These are phyloP conservation scores for Papilio elwesi DNA, from an alignment of 2,888 invertebrate species.

Conservation along the genomic window DNA sequence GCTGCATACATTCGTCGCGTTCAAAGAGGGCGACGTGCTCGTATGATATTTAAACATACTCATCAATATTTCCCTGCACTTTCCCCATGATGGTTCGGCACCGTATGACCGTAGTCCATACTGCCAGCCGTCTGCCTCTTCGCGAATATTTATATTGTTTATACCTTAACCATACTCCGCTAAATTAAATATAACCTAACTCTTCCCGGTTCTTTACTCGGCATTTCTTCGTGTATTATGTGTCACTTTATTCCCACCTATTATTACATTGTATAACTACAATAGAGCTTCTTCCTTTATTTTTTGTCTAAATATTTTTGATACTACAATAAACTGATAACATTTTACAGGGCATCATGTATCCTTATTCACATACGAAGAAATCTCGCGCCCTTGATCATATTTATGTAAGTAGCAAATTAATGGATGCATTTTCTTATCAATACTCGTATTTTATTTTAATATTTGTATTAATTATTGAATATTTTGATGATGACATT, in stretches of 20 bases:
- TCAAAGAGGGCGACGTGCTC: conserved; percentile 75
- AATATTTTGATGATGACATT: neutral
- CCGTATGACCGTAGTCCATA: too few relatives aligned
- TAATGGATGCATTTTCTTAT: neutral
- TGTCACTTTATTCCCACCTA: too few relatives aligned
- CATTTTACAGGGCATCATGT: conserved; percentile 72
- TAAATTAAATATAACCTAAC: neutral
- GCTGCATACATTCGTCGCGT: conserved; percentile 68
- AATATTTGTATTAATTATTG: neutral
- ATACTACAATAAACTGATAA: conserved; percentile 22
- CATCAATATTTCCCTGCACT: too few relatives aligned
- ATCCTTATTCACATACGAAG: conserved; percentile 76
- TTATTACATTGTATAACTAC: too few relatives aligned
- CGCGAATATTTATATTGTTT: too few relatives aligned
- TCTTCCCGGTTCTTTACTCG: neutral
- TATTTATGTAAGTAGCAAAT: conserved; percentile 66
- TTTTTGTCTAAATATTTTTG: too few relatives aligned
- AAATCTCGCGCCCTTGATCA: conserved; percentile 69
- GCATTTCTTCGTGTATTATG: too few relatives aligned
- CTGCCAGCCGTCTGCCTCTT: too few relatives aligned
- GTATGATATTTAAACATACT: conserved; percentile 52
- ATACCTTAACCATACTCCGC: too few relatives aligned
- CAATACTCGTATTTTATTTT: neutral
- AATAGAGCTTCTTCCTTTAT: too few relatives aligned
- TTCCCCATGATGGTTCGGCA: too few relatives aligned